These are phyloP conservation scores for Ammodytes dubius DNA, from an alignment of 2,113 vertebrate genomes.

Conservation along the genomic window DNA sequence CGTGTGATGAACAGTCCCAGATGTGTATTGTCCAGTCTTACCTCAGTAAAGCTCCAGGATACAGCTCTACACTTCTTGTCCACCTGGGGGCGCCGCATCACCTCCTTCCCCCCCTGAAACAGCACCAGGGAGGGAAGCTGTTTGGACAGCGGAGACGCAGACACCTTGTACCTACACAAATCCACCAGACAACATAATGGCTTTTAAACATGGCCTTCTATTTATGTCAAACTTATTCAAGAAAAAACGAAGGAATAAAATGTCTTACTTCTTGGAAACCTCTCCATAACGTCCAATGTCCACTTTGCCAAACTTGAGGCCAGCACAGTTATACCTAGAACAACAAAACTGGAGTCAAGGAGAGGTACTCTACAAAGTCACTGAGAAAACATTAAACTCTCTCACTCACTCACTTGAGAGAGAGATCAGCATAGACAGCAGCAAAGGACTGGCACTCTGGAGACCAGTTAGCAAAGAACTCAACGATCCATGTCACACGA, in stretches of 20 bases:
- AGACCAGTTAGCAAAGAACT: slow-evolving; percentile 98
- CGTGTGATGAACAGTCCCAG: background rate
- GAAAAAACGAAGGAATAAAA: background rate
- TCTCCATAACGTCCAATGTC: slow-evolving; percentile 95
- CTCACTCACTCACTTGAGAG: slow-evolving; percentile 90
- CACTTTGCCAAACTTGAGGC: slow-evolving; percentile 95
- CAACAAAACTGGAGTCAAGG: background rate
- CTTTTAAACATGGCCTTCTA: background rate
- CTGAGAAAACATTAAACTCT: fast-evolving
- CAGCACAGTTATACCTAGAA: slow-evolving; percentile 92
- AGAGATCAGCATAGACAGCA: slow-evolving; percentile 94
- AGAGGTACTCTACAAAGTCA: too few species aligned
- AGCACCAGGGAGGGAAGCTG: slow-evolving; percentile 95
- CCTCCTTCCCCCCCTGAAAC: slow-evolving; percentile 93
- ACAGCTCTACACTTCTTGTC: slow-evolving; percentile 96
- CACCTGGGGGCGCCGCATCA: slow-evolving; percentile 93
- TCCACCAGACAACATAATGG: background rate
- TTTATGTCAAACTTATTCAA: background rate
- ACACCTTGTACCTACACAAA: slow-evolving; percentile 91
- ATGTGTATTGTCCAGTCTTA: slow-evolving; percentile 56
- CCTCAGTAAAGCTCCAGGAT: slow-evolving; percentile 98
- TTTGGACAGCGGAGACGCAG: slow-evolving; percentile 93
- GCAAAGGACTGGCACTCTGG: slow-evolving; percentile 97
- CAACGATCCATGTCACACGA: slow-evolving; percentile 92
- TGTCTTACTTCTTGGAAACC: slow-evolving; percentile 88